A percentile compares a stretch with the other conserved stretches of the same genome.
Evolutionary conservation across 2,113 vertebrate species (phyloP).

Genomic region (Otis tarda): DNA sequence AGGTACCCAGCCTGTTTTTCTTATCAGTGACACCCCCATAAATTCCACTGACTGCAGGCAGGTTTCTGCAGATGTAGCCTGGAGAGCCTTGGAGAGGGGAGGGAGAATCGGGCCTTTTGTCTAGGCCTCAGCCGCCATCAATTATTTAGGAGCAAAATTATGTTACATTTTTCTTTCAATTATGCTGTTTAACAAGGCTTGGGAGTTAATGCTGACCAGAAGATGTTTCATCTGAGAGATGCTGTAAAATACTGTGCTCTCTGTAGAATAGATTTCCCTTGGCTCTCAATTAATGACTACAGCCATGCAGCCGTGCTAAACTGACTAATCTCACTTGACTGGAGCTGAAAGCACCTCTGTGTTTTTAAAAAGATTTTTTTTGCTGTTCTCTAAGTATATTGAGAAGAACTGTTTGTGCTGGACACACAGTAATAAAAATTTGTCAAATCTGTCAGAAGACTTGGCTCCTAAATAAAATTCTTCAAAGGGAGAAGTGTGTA

Average conservation of each 20-base stretch:
- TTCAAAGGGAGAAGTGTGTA: slow-evolving; percentile 12
- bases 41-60: background rate
- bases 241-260: slow-evolving; percentile 38
- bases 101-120: slow-evolving; percentile 4
- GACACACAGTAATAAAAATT: slow-evolving; percentile 45
- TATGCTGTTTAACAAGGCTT: slow-evolving; percentile 58
- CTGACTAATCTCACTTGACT: slow-evolving; percentile 44
- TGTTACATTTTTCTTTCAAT: slow-evolving; percentile 72
- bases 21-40: background rate
- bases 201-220: slow-evolving; percentile 58
- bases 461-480: slow-evolving; percentile 12
- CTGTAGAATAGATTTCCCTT: slow-evolving; percentile 45
- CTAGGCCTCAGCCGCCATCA: slow-evolving; percentile 39
- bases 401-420: slow-evolving; percentile 30
- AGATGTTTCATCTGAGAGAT: slow-evolving; percentile 26
- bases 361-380: slow-evolving; percentile 17
- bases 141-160: slow-evolving; percentile 73
- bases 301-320: slow-evolving; percentile 24
- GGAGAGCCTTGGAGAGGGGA: background rate
- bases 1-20: background rate
- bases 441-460: slow-evolving; percentile 48
- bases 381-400: background rate
- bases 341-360: background rate
- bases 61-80: background rate
- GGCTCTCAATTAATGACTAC: slow-evolving; percentile 68